phyloP scores from a whole-genome alignment of 2,797 vertebrate genomes.

The Limnodromus scolopaceus region DNA sequence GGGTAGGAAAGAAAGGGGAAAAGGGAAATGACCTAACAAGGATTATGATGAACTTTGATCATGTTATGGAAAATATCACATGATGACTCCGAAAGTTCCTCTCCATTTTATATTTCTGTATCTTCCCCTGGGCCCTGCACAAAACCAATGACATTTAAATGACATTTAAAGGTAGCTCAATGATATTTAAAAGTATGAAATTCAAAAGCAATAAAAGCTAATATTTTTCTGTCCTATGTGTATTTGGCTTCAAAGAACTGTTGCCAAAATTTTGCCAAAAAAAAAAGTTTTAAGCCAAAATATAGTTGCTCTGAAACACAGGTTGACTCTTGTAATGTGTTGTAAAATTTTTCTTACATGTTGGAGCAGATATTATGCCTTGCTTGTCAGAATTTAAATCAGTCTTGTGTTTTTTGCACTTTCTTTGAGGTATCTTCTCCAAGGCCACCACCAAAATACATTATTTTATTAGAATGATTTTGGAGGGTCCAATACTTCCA shows the following conservation, averaged over 20 bases:
- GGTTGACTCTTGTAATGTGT: background rate
- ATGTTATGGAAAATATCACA: background rate
- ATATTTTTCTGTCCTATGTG: background rate
- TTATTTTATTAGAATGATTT: background rate
- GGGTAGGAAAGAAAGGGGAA: background rate
- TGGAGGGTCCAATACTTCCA: background rate
- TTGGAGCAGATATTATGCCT: background rate
- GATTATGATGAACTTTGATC: background rate
- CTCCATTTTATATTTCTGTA: background rate
- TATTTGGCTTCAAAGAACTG: background rate
- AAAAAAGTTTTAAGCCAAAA: background rate
- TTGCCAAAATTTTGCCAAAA: background rate
- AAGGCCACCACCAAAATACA: background rate
- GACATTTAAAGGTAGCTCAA: background rate
- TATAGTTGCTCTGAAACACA: background rate
- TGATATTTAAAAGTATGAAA: background rate
- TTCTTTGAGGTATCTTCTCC: background rate
- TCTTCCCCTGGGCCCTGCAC: background rate
- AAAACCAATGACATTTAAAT: conserved; percentile 8
- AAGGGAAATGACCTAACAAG: background rate
- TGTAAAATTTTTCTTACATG: background rate
- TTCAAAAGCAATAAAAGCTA: background rate
- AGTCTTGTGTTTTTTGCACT: rapidly evolving
- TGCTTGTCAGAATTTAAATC: background rate
- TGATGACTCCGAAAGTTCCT: background rate